phyloP scores from a whole-genome alignment of 37 sponge, comb jelly and placozoan species.

The Cliona cf. orientalis region DNA sequence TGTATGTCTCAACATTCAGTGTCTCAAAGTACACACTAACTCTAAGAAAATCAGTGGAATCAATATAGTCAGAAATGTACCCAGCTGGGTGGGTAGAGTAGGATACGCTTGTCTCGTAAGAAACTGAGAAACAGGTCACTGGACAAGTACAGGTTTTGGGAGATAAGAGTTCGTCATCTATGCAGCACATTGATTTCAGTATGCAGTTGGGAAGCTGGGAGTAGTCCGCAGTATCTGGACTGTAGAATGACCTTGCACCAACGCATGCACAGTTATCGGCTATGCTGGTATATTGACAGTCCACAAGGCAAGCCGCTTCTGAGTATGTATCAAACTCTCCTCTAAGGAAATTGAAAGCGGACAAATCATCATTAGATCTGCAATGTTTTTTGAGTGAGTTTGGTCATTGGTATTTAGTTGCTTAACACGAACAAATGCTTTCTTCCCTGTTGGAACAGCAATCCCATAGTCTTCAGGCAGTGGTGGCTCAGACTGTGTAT shows the following conservation, averaged over 20 bases:
- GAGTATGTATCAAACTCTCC: constrained; percentile 13
- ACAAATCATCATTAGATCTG: not conserved
- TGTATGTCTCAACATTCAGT: constrained; percentile 6
- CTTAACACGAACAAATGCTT: constrained; percentile 11
- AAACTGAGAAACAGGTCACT: not conserved
- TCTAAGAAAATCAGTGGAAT: not conserved
- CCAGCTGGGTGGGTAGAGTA: constrained; percentile 10
- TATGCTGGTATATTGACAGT: not conserved
- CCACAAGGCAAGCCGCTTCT: constrained; percentile 1
- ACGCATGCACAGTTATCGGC: constrained; percentile 9
- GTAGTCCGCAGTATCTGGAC: not conserved
- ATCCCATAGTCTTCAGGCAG: constrained; percentile 1
- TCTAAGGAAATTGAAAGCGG: not conserved
- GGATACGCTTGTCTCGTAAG: not conserved
- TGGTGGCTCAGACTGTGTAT: constrained; percentile 13
- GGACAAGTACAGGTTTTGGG: not conserved
- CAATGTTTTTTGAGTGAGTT: too few species aligned
- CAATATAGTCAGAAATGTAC: not conserved
- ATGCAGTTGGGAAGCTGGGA: not conserved
- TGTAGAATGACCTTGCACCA: not conserved
- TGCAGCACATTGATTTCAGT: not conserved
- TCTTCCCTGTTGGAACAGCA: not conserved
- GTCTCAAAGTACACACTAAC: constrained; percentile 12
- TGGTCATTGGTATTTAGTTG: not conserved
- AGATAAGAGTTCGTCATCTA: not conserved